Conservation (phyloP, 2,113 vertebrate genomes). For the Cyrtonyx montezumae region DNA sequence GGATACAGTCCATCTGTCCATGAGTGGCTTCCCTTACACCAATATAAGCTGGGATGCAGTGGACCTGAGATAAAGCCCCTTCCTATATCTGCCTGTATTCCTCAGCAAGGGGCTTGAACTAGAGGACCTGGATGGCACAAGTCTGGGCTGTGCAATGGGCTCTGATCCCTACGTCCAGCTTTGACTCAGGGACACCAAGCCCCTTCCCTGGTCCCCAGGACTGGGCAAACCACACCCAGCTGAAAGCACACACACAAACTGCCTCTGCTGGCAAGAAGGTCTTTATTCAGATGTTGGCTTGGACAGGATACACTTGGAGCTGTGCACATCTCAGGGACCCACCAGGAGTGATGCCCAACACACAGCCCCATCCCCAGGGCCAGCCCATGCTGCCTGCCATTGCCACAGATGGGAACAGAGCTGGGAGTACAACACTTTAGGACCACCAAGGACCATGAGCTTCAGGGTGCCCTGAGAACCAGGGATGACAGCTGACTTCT, state of each 20-base stretch:
- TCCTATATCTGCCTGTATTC: background rate
- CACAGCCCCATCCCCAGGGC: fast-evolving
- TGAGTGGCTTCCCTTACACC: background rate
- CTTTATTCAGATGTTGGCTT: background rate
- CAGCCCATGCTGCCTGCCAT: background rate
- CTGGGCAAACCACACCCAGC: fast-evolving
- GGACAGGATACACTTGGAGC: background rate
- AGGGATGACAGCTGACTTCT: background rate
- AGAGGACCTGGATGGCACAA: fast-evolving
- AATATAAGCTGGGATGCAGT: background rate
- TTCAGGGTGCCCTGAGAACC: fast-evolving
- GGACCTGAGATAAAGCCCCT: background rate
- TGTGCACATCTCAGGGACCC: background rate
- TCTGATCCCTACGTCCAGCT: background rate
- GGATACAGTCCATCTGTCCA: background rate
- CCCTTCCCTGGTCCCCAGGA: no score
- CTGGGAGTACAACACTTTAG: background rate
- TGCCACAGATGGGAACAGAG: background rate
- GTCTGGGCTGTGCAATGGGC: background rate
- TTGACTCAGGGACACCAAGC: background rate
- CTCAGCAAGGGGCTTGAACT: background rate
- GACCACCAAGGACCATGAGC: background rate
- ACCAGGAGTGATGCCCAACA: background rate
- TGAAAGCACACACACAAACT: background rate
- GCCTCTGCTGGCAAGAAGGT: background rate